Conservation (phyloP, 2,113 vertebrate genomes). For the Lates calcarifer region DNA sequence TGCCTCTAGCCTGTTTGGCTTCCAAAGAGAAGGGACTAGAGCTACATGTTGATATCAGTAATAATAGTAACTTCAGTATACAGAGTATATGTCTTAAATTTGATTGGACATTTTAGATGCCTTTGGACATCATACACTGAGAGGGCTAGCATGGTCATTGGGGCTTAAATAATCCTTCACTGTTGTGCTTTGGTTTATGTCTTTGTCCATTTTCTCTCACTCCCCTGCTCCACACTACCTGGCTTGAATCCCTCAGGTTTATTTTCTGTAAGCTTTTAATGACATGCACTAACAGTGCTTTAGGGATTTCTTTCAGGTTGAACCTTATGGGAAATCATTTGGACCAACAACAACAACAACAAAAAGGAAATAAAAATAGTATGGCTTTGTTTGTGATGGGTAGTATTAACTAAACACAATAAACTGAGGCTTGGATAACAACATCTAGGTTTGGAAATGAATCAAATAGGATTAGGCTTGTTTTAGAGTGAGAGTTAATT, state of each 20-base stretch:
- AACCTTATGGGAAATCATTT: slow-evolving; percentile 28
- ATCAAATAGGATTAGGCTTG: slow-evolving; percentile 43
- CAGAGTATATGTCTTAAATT: slow-evolving; percentile 27
- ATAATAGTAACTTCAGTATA: slow-evolving; percentile 50
- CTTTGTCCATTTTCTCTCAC: slow-evolving; percentile 20
- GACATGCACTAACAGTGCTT: slow-evolving; percentile 47
- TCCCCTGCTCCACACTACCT: slow-evolving; percentile 7
- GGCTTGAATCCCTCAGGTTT: slow-evolving; percentile 36
- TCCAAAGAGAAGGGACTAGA: slow-evolving; percentile 42
- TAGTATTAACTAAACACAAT: slow-evolving; percentile 35
- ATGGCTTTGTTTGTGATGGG: slow-evolving; percentile 11
- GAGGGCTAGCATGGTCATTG: slow-evolving; percentile 25
- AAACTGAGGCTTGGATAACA: slow-evolving; percentile 30
- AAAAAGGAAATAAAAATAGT: not conserved
- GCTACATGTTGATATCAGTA: slow-evolving; percentile 61
- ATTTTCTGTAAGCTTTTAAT: slow-evolving; percentile 62
- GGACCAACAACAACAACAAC: not conserved
- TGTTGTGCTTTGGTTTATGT: not conserved
- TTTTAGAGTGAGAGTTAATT: slow-evolving; percentile 47
- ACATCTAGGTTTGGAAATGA: slow-evolving; percentile 41
- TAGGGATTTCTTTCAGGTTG: slow-evolving; percentile 37
- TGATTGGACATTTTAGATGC: slow-evolving; percentile 46
- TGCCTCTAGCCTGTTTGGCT: slow-evolving; percentile 35
- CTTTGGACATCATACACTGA: slow-evolving; percentile 59
- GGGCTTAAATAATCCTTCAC: slow-evolving; percentile 49